These are phyloP conservation scores for Penaeus indicus DNA, from an alignment of 1,140 invertebrate species.

Conservation along the genomic window DNA sequence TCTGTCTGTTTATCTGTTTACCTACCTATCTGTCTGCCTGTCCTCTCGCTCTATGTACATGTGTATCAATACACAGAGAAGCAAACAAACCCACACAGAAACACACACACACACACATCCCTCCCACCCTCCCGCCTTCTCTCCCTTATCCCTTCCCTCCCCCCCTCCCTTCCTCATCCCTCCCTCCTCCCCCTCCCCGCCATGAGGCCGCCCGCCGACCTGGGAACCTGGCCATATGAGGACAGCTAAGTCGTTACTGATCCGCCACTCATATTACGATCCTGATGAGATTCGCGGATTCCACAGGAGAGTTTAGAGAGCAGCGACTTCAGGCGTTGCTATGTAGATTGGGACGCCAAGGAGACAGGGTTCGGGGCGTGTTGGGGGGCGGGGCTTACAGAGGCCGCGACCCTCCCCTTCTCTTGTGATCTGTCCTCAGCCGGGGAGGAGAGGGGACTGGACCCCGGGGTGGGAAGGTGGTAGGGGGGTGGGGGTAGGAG, in stretches of 20 bases:
- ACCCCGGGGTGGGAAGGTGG: no score
- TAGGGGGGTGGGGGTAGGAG: no score
- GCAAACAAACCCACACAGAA: no score
- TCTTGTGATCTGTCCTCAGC: no score
- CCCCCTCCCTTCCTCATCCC: slow-evolving; percentile 7
- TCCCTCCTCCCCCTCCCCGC: background rate
- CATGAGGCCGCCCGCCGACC: slow-evolving; percentile 48
- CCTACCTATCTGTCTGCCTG: background rate
- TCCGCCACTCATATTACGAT: slow-evolving; percentile 54
- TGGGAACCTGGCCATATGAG: slow-evolving; percentile 58
- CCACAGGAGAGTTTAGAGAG: slow-evolving; percentile 45
- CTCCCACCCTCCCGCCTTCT: background rate
- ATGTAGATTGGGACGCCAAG: slow-evolving; percentile 54
- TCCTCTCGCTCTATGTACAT: no score
- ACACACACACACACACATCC: no score
- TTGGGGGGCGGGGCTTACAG: background rate
- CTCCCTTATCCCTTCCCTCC: slow-evolving; percentile 15
- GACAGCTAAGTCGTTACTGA: slow-evolving; percentile 50
- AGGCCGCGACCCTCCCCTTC: no score
- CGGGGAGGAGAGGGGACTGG: no score
- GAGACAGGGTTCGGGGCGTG: slow-evolving; percentile 39
- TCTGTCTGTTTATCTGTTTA: background rate
- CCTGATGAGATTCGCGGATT: slow-evolving; percentile 59
- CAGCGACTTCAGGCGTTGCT: slow-evolving; percentile 50
- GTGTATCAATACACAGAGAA: no score